Percentiles rank a stretch among this genome's conserved stretches.
These are phyloP conservation scores for Luperina nickerlii DNA, from an alignment of 2,888 invertebrate genomes.

Conservation along the genomic window DNA sequence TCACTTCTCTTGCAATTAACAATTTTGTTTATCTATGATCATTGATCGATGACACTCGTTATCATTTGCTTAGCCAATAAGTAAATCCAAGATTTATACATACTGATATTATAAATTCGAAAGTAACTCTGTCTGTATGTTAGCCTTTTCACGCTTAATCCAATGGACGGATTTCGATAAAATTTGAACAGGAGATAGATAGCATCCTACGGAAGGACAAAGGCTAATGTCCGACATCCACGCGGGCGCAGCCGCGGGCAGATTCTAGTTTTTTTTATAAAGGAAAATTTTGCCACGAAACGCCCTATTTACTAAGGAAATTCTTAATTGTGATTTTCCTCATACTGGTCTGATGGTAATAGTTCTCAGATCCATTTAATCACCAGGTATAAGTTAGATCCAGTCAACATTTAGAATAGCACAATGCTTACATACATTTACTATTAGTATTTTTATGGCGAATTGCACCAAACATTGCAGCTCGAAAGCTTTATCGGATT, in stretches of 20 bases:
- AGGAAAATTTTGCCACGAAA: background rate
- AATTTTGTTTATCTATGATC: constrained; percentile 1
- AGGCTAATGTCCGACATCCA: no score
- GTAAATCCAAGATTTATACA: background rate
- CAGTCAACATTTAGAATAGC: background rate
- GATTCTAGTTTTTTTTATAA: background rate
- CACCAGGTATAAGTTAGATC: background rate
- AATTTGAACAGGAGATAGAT: no score
- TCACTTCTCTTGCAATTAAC: constrained; percentile 1
- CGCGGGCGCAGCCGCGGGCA: background rate
- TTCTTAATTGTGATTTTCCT: background rate
- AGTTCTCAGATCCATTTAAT: background rate
- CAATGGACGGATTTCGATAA: no score
- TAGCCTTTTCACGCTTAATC: no score
- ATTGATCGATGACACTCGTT: constrained; percentile 5
- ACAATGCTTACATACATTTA: background rate
- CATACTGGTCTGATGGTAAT: background rate
- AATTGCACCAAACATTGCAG: background rate
- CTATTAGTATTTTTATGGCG: background rate
- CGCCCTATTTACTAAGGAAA: background rate
- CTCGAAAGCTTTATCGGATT: constrained; percentile 8
- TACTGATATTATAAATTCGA: no score
- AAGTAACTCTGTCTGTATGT: no score
- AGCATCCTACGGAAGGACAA: no score
- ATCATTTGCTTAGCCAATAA: background rate